These are phyloP conservation scores for Gulo gulo DNA, from an alignment of 2,113 vertebrate genomes.

Conservation along the genomic window DNA sequence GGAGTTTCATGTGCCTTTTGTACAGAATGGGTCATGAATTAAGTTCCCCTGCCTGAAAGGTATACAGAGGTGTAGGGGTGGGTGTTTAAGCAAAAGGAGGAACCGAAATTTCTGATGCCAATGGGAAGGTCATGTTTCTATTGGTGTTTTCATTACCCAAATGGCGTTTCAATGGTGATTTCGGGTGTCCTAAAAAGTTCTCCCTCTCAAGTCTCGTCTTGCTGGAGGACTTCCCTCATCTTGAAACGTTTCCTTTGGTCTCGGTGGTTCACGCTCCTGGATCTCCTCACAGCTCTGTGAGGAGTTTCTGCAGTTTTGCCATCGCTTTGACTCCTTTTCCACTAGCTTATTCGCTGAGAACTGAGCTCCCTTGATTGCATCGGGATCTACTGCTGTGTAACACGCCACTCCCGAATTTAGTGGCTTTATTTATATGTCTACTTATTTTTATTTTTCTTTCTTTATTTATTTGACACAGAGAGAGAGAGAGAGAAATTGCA, in stretches of 20 bases:
- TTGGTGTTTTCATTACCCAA: not conserved
- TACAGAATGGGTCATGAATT: not conserved
- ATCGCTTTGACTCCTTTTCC: not conserved
- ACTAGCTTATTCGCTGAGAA: not conserved
- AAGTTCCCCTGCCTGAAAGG: not conserved
- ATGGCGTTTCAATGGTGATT: not conserved
- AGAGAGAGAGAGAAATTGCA: too few species aligned
- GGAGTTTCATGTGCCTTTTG: not conserved
- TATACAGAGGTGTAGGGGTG: accelerated
- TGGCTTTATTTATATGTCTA: not conserved
- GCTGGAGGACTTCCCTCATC: not conserved
- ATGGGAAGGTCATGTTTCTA: conserved; percentile 3
- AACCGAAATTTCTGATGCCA: not conserved
- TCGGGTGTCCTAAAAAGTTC: not conserved
- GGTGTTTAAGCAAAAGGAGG: not conserved
- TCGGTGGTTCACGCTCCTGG: not conserved
- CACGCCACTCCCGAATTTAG: not conserved
- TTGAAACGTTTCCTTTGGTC: not conserved
- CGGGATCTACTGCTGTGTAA: not conserved
- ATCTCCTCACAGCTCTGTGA: not conserved
- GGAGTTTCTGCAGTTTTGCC: not conserved
- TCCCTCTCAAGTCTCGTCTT: not conserved
- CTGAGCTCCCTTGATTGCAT: not conserved
- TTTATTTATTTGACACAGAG: not conserved
- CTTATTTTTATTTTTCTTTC: not conserved